phyloP scores from a whole-genome alignment of 2,797 vertebrate genomes.

The Sebastes steindachneri region DNA sequence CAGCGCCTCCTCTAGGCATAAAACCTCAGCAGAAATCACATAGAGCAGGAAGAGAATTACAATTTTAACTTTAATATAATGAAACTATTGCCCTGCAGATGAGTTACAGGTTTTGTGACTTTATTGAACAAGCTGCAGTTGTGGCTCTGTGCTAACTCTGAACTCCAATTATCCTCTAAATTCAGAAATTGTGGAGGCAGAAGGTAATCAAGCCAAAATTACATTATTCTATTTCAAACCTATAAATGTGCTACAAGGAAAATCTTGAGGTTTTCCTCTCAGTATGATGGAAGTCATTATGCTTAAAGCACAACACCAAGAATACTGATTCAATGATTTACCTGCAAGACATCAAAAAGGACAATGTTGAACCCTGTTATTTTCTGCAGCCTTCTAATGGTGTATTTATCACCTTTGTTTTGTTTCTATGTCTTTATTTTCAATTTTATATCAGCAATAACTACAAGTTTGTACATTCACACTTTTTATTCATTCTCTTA shows the following conservation, averaged over 20 bases:
- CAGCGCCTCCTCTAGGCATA: constrained; percentile 22
- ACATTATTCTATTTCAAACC: neutral
- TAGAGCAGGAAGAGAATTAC: constrained; percentile 29
- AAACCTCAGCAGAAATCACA: constrained; percentile 47
- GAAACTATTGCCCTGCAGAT: constrained; percentile 20
- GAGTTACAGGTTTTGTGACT: constrained; percentile 53
- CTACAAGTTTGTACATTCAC: neutral
- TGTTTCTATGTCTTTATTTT: neutral
- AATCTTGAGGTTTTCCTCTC: neutral
- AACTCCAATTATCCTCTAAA: neutral
- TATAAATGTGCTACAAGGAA: neutral
- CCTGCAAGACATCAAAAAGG: neutral
- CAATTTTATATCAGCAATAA: neutral
- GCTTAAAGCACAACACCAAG: neutral
- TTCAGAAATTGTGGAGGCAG: neutral
- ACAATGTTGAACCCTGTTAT: neutral
- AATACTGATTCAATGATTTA: neutral
- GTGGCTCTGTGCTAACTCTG: neutral
- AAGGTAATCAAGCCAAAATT: neutral
- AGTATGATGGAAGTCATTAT: neutral
- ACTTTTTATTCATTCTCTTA: neutral
- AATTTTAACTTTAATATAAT: constrained; percentile 45
- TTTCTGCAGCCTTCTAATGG: neutral
- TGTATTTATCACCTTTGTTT: neutral
- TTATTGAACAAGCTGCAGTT: constrained; percentile 21